These are phyloP conservation scores for Zeugodacus cucurbitae DNA, from an alignment of 1,140 invertebrate genomes.

Conservation along the genomic window DNA sequence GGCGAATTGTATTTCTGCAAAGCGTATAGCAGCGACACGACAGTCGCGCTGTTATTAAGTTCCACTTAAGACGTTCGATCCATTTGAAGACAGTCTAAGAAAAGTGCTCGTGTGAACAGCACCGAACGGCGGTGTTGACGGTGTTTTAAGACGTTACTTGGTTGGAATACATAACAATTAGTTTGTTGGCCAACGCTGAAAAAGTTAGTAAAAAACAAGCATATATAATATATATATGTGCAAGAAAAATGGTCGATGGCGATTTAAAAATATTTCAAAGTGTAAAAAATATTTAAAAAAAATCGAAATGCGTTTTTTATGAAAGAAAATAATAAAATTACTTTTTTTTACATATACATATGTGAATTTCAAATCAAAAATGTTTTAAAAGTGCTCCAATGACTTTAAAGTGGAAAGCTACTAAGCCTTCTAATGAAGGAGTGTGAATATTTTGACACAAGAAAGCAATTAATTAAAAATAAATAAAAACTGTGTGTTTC, in stretches of 20 bases:
- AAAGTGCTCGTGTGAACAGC: conserved; percentile 46
- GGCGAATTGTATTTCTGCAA: conserved; percentile 15
- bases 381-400: no score
- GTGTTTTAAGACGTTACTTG: conserved; percentile 29
- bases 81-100: conserved; percentile 44
- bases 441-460: no score
- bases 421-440: no score
- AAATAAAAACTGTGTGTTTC: no score
- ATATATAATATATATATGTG: not conserved
- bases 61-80: conserved; percentile 41
- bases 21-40: not conserved
- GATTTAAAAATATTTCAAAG: not conserved
- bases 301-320: not conserved
- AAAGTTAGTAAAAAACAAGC: conserved; percentile 34
- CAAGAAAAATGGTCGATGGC: not conserved
- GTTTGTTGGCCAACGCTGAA: conserved; percentile 38
- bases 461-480: no score
- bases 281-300: not conserved
- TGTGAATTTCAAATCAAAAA: not conserved
- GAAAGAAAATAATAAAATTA: not conserved
- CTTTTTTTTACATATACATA: not conserved
- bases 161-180: not conserved
- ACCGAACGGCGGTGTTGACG: conserved; percentile 42
- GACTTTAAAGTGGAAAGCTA: no score
- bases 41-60: conserved; percentile 30